A percentile compares a stretch with the other conserved stretches of the same genome.
phyloP scores from a whole-genome alignment of 2,113 vertebrate species.

The Etia nguti region DNA sequence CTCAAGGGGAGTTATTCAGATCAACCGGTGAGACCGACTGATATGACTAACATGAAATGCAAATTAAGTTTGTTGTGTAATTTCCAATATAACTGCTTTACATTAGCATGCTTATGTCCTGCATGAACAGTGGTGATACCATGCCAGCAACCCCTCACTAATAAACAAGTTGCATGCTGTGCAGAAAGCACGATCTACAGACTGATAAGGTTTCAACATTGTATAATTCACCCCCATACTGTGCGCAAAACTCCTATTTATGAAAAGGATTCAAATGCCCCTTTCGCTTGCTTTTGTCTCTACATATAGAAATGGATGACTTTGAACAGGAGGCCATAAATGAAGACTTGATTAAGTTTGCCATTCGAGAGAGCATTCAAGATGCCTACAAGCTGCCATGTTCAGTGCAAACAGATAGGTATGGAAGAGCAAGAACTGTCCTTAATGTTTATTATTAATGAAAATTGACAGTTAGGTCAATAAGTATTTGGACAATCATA shows the following conservation, averaged over 20 bases:
- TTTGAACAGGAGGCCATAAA: slow-evolving; percentile 61
- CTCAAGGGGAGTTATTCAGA: background rate
- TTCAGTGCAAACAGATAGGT: slow-evolving; percentile 67
- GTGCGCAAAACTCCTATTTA: background rate
- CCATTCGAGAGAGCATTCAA: slow-evolving; percentile 78
- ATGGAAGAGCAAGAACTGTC: background rate
- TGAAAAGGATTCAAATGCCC: background rate
- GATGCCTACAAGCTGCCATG: slow-evolving; percentile 61
- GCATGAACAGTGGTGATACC: background rate
- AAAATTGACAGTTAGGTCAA: background rate
- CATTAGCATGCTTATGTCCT: background rate
- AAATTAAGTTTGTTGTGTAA: background rate
- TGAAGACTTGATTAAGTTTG: slow-evolving; percentile 78
- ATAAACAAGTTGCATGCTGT: background rate
- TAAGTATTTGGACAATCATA: background rate
- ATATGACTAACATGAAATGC: background rate
- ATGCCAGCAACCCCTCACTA: background rate
- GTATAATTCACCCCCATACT: background rate
- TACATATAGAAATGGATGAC: slow-evolving; percentile 66
- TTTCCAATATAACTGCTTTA: background rate
- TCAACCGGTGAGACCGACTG: slow-evolving; percentile 22
- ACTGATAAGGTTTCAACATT: background rate
- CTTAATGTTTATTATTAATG: background rate
- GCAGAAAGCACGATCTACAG: background rate
- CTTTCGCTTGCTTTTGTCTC: background rate